Evolutionary conservation across 2,113 vertebrate species (phyloP).

Genomic region (Scalopus aquaticus): DNA sequence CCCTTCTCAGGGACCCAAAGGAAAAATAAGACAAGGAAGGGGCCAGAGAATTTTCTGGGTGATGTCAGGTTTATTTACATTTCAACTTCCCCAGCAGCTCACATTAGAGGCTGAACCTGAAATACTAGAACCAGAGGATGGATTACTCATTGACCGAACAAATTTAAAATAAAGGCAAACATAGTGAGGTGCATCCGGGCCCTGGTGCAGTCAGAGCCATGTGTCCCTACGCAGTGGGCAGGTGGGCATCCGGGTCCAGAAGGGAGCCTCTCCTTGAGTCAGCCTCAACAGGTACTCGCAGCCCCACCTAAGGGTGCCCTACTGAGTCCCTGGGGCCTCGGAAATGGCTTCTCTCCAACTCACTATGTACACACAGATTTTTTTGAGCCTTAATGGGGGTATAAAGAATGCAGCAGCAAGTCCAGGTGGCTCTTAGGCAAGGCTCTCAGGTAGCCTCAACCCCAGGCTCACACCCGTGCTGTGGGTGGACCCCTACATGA

Average conservation of each 20-base stretch:
- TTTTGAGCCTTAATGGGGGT: not conserved
- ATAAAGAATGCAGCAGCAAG: not conserved
- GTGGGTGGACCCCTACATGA: not conserved
- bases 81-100: not conserved
- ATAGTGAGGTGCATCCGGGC: not conserved
- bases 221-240: too few relatives aligned
- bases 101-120: not conserved
- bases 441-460: not conserved
- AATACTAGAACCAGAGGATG: not conserved
- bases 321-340: not conserved
- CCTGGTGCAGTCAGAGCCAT: not conserved
- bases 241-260: not conserved
- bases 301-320: rapidly evolving
- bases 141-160: not conserved
- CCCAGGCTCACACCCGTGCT: not conserved
- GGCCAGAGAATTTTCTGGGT: not conserved
- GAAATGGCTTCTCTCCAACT: not conserved
- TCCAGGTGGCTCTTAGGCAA: not conserved
- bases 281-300: rapidly evolving
- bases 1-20: not conserved
- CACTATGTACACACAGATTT: rapidly evolving
- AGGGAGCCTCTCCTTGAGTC: rapidly evolving
- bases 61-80: slow-evolving; percentile 20
- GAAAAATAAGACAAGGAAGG: not conserved
- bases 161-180: not conserved